phyloP scores from a whole-genome alignment of 92 coral and sea anemone genomes.

The Heliopora coerulea region DNA sequence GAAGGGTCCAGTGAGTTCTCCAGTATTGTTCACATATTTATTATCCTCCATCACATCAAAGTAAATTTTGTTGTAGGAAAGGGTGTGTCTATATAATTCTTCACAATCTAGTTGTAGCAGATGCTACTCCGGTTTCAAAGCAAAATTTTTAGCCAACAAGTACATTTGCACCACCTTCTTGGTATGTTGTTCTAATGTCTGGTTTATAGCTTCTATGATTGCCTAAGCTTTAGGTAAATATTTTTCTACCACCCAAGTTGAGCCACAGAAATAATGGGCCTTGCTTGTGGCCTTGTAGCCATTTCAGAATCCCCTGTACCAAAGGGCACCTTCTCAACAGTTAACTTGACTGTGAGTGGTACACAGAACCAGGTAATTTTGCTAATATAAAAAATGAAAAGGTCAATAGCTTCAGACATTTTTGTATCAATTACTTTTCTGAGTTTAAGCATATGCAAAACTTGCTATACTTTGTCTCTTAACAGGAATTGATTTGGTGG shows the following conservation, averaged over 20 bases:
- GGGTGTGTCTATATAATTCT: background rate
- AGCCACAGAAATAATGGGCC: constrained; percentile 39
- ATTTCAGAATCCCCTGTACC: constrained; percentile 53
- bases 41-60: background rate
- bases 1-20: no score
- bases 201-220: constrained; percentile 32
- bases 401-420: constrained; percentile 20
- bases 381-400: constrained; percentile 46
- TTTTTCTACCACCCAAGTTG: constrained; percentile 50
- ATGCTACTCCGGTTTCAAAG: background rate
- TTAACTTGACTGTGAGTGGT: constrained; percentile 48
- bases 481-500: background rate
- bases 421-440: background rate
- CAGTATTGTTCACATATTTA: no score
- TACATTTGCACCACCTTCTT: constrained; percentile 57
- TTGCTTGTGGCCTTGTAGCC: constrained; percentile 51
- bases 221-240: constrained; percentile 42
- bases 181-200: constrained; percentile 54
- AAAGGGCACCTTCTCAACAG: constrained; percentile 45
- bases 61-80: background rate
- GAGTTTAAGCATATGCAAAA: constrained; percentile 8
- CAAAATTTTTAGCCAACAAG: constrained; percentile 40
- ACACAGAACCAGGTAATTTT: constrained; percentile 39
- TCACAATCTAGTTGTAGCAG: background rate
- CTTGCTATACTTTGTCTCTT: background rate